phyloP scores from a whole-genome alignment of 2,888 invertebrate species.

The Xestia c-nigrum region DNA sequence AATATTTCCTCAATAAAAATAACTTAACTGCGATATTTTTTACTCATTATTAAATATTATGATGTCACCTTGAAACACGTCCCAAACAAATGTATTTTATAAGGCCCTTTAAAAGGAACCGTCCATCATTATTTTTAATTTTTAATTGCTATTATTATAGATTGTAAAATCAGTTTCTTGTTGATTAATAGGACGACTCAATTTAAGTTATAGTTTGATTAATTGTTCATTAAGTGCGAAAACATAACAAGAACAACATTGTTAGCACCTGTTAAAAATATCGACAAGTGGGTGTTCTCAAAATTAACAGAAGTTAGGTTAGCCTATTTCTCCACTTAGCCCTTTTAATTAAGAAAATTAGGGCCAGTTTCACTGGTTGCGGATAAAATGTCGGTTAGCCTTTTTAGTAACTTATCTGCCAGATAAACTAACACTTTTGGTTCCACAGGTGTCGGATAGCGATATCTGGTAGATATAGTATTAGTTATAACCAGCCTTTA shows the following conservation, averaged over 20 bases:
- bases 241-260: neutral
- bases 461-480: too few relatives aligned
- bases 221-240: slow-evolving; percentile 23
- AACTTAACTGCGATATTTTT: neutral
- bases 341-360: too few relatives aligned
- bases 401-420: too few relatives aligned
- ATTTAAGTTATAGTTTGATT: slow-evolving; percentile 26
- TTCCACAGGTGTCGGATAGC: too few relatives aligned
- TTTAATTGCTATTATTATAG: slow-evolving; percentile 22
- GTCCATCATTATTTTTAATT: slow-evolving; percentile 10
- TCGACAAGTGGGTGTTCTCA: slow-evolving; percentile 1
- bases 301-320: neutral
- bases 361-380: too few relatives aligned
- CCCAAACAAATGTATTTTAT: slow-evolving; percentile 14
- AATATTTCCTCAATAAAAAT: slow-evolving; percentile 14
- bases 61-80: slow-evolving; percentile 17
- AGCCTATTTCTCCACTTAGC: too few relatives aligned
- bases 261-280: neutral
- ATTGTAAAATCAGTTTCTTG: slow-evolving; percentile 29
- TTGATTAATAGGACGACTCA: slow-evolving; percentile 41
- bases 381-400: too few relatives aligned
- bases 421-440: too few relatives aligned
- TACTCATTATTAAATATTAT: neutral
- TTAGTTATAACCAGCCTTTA: too few relatives aligned
- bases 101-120: slow-evolving; percentile 36